Evolutionary conservation across 2,797 vertebrate genomes (phyloP).

Genomic region (Nannoperca australis): DNA sequence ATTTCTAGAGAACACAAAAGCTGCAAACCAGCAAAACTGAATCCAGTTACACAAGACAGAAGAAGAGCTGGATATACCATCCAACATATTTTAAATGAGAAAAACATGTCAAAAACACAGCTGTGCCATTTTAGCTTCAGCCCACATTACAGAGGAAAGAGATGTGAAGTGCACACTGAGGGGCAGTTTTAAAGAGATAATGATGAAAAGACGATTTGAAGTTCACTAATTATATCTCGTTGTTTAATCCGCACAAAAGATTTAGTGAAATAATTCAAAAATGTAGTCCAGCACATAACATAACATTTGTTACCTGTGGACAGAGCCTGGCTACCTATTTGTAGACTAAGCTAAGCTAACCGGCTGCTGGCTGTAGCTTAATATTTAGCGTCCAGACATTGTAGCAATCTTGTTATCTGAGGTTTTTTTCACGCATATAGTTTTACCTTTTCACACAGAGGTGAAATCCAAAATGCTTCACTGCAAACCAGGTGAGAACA

Average conservation of each 20-base stretch:
- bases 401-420: background rate
- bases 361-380: background rate
- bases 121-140: background rate
- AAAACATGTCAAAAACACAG: conserved; percentile 14
- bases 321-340: background rate
- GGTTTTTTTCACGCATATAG: too few relatives aligned
- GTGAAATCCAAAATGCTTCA: too few relatives aligned
- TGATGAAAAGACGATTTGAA: too few relatives aligned
- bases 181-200: background rate
- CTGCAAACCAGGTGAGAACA: too few relatives aligned
- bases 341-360: background rate
- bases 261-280: too few relatives aligned
- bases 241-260: too few relatives aligned
- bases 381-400: background rate
- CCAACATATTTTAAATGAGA: too few relatives aligned
- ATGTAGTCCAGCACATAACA: too few relatives aligned
- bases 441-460: too few relatives aligned
- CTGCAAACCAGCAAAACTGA: conserved; percentile 15
- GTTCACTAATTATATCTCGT: too few relatives aligned
- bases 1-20: conserved; percentile 23
- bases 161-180: background rate
- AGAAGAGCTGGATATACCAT: background rate
- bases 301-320: background rate
- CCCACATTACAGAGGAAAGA: background rate
- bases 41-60: conserved; percentile 25